These are phyloP conservation scores for Myoxocephalus aenaeus DNA, from an alignment of 2,797 vertebrate genomes.

Conservation along the genomic window DNA sequence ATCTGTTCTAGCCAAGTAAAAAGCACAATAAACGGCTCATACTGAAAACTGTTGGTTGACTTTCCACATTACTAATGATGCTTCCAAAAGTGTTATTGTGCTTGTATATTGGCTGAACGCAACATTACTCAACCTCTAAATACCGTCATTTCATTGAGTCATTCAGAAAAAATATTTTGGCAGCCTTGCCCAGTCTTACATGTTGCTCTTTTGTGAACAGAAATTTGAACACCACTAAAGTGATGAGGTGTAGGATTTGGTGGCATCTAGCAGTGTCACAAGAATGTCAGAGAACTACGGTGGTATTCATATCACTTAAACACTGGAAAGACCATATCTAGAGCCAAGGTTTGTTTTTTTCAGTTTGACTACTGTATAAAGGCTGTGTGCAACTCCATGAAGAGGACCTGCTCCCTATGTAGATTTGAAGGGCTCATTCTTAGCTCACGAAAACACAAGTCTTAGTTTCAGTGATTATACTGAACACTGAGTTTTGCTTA, in stretches of 20 bases:
- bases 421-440: no score
- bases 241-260: neutral
- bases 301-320: neutral
- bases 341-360: neutral
- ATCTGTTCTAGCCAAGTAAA: conserved; percentile 1
- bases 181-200: neutral
- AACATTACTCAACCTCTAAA: conserved; percentile 17
- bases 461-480: neutral
- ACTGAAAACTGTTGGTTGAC: conserved; percentile 12
- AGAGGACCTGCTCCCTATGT: no score
- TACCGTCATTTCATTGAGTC: neutral
- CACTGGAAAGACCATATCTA: neutral
- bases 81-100: conserved; percentile 6
- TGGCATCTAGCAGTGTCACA: neutral
- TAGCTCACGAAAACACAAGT: neutral
- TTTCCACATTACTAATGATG: neutral
- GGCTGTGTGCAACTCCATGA: no score
- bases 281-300: no score
- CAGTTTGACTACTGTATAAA: no score
- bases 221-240: neutral
- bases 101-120: neutral
- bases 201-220: neutral
- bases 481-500: neutral
- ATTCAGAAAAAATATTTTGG: conserved; percentile 2
- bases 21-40: neutral